Evolutionary conservation across 2,888 invertebrate species (phyloP).

Genomic region (Eucera pruinosa): DNA sequence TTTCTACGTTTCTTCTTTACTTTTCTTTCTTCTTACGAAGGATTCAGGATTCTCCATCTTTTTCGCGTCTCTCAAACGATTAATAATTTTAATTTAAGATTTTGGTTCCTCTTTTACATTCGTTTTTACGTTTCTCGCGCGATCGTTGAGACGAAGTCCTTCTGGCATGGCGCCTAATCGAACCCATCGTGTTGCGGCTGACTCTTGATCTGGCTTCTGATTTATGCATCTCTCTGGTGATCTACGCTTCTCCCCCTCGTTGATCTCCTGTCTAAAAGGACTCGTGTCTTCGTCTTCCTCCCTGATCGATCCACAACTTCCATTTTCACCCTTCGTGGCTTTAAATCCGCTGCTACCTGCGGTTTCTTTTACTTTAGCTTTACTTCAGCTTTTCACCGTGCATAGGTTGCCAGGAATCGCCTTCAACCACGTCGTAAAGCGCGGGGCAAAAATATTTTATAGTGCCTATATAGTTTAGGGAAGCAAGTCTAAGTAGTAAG

Average conservation of each 20-base stretch:
- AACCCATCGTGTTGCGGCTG: conserved; percentile 53
- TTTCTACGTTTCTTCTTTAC: background rate
- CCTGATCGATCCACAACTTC: background rate
- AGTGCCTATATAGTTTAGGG: conserved; percentile 9
- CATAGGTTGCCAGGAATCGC: conserved; percentile 16
- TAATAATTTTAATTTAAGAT: background rate
- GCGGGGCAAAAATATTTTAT: background rate
- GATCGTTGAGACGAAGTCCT: conserved; percentile 9
- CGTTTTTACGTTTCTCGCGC: conserved; percentile 6
- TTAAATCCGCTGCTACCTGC: conserved; percentile 16
- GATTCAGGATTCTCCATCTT: no score
- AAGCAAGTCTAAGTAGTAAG: background rate
- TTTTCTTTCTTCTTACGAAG: background rate
- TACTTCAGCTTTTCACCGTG: conserved; percentile 22
- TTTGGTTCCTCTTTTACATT: background rate
- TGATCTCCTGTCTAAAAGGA: background rate
- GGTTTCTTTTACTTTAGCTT: conserved; percentile 38
- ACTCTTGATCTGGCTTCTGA: conserved; percentile 62
- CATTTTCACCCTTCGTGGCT: background rate
- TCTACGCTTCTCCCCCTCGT: conserved; percentile 37
- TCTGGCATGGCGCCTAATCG: conserved; percentile 50
- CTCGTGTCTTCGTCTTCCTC: background rate
- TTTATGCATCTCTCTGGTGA: conserved; percentile 44
- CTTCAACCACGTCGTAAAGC: background rate
- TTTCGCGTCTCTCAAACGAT: background rate